Conservation (phyloP, 1,140 invertebrate genomes). For the Temnothorax longispinosus region DNA sequence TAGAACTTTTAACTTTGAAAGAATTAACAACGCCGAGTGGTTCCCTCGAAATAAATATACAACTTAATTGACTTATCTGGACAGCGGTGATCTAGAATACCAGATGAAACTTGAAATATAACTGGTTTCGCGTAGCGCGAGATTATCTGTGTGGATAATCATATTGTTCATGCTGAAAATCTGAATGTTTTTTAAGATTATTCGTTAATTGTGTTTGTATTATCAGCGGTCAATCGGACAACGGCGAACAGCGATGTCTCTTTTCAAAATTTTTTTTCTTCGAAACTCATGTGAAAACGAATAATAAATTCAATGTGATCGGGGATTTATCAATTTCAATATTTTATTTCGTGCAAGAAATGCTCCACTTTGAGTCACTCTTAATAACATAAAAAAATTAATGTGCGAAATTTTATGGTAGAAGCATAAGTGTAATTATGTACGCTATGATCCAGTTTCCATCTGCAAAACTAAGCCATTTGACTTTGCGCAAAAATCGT, state of each 20-base stretch:
- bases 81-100: not conserved
- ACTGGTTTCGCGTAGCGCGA: not conserved
- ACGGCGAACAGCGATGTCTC: not conserved
- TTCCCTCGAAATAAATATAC: not conserved
- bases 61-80: not conserved
- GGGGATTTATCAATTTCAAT: not conserved
- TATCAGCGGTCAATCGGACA: not conserved
- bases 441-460: not conserved
- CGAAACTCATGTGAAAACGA: not conserved
- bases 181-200: not conserved
- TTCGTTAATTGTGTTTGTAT: not conserved
- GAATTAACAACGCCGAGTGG: not conserved
- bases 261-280: not conserved
- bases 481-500: not conserved
- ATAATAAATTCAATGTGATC: not conserved
- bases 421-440: not conserved
- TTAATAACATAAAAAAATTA: slow-evolving; percentile 1
- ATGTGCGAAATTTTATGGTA: not conserved
- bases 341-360: not conserved
- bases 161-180: not conserved
- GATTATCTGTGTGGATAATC: not conserved
- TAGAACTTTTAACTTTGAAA: not conserved
- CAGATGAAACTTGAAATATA: not conserved
- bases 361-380: not conserved
- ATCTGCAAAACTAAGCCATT: not conserved